phyloP scores from a whole-genome alignment of 2,797 vertebrate species.

The Myoxocephalus aenaeus region DNA sequence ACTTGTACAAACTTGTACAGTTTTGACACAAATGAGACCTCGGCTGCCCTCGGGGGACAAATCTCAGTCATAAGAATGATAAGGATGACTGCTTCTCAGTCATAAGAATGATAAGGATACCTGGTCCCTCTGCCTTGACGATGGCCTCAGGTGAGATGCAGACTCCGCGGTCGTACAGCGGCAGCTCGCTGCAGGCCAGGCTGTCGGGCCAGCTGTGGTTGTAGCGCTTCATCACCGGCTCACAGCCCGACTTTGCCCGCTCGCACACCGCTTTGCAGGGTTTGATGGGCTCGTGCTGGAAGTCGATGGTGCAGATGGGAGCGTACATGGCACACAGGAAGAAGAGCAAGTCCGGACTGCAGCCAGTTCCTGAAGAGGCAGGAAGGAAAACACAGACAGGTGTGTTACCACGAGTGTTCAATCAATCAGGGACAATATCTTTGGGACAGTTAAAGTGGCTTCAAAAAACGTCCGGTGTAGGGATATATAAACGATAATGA shows the following conservation, averaged over 20 bases:
- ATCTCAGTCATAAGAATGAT: neutral
- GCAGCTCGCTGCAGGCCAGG: constrained; percentile 94
- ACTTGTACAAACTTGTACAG: neutral
- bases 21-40: neutral
- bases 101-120: constrained; percentile 69
- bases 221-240: constrained; percentile 94
- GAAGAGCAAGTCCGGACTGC: constrained; percentile 95
- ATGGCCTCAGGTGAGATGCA: constrained; percentile 99
- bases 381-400: neutral
- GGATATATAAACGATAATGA: neutral
- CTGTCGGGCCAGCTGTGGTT: constrained; percentile 97
- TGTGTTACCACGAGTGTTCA: neutral
- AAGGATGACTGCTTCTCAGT: constrained; percentile 19
- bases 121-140: constrained; percentile 91
- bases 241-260: constrained; percentile 92
- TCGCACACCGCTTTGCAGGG: constrained; percentile 97
- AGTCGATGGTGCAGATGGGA: constrained; percentile 98
- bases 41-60: neutral
- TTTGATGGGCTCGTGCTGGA: constrained; percentile 98
- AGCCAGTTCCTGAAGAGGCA: constrained; percentile 84
- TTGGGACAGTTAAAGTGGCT: neutral
- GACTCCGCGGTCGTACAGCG: constrained; percentile 95
- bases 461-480: neutral
- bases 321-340: constrained; percentile 99
- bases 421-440: neutral